Evolutionary conservation across 2,797 vertebrate genomes (phyloP).

Genomic region (Chaunax sp.): DNA sequence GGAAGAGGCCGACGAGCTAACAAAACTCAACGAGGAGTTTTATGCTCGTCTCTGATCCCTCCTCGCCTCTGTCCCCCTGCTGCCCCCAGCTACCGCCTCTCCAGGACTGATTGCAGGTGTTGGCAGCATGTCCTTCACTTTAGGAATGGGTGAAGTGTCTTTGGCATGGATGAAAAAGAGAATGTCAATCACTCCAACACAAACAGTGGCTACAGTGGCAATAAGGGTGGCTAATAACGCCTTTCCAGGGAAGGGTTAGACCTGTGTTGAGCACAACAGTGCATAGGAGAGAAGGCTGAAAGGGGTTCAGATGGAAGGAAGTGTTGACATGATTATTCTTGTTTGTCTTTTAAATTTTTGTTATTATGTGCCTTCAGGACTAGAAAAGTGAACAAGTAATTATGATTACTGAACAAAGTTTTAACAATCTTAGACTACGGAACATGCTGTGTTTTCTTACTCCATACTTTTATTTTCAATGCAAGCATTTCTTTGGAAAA

Average conservation of each 20-base stretch:
- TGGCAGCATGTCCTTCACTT: constrained; percentile 34
- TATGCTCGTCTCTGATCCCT: constrained; percentile 78
- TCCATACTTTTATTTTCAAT: constrained; percentile 82
- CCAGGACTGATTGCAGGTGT: constrained; percentile 34
- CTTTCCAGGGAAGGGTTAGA: constrained; percentile 36
- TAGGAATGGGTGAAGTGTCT: constrained; percentile 17
- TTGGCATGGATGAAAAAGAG: constrained; percentile 36
- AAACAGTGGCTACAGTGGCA: constrained; percentile 16
- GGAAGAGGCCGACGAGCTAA: constrained; percentile 86
- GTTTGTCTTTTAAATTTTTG: constrained; percentile 69
- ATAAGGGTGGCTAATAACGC: constrained; percentile 9
- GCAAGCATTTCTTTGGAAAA: constrained; percentile 70
- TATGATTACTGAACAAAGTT: constrained; percentile 74
- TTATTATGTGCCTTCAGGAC: constrained; percentile 93
- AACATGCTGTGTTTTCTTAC: constrained; percentile 85
- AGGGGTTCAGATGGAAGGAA: constrained; percentile 39
- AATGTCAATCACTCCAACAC: constrained; percentile 27
- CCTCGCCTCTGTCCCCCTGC: constrained; percentile 14
- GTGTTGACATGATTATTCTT: constrained; percentile 67
- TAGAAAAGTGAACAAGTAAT: constrained; percentile 72
- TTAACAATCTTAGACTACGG: constrained; percentile 69
- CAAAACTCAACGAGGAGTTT: constrained; percentile 89
- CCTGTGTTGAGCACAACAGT: constrained; percentile 88
- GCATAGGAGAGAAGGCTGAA: constrained; percentile 49
- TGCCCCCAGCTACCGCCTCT: constrained; percentile 39